phyloP scores from a whole-genome alignment of 1,140 invertebrate genomes.

The Campodea augens region DNA sequence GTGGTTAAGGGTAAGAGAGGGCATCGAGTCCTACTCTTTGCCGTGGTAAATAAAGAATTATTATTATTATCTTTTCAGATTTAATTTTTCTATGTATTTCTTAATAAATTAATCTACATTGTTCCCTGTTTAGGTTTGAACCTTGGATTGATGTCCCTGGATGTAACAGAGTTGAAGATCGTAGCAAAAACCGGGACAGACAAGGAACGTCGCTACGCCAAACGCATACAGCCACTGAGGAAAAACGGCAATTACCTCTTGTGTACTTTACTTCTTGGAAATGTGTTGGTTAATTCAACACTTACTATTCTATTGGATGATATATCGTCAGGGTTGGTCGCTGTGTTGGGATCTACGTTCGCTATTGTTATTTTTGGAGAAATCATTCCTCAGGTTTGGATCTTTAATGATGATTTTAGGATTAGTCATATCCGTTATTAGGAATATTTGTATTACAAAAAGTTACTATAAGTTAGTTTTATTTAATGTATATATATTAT shows the following conservation, averaged over 20 bases:
- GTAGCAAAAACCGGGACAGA: slow-evolving; percentile 67
- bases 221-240: slow-evolving; percentile 70
- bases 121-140: slow-evolving; percentile 91
- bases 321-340: slow-evolving; percentile 70
- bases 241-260: slow-evolving; percentile 89
- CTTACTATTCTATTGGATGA: slow-evolving; percentile 91
- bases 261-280: slow-evolving; percentile 86
- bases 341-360: slow-evolving; percentile 71
- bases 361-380: slow-evolving; percentile 93
- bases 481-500: no score
- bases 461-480: no score
- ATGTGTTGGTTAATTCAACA: slow-evolving; percentile 93
- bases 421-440: no score
- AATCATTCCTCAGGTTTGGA: slow-evolving; percentile 89
- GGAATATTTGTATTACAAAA: no score
- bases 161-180: slow-evolving; percentile 85
- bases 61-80: no score
- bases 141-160: slow-evolving; percentile 88
- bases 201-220: slow-evolving; percentile 55
- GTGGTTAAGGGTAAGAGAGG: no score
- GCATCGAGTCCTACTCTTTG: no score
- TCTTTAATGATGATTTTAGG: no score
- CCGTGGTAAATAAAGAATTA: no score
- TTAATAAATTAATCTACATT: no score
- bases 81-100: no score